Base-by-base conservation (phyloP, 2,888 invertebrate genomes). In the Tiphia femorata region DNA sequence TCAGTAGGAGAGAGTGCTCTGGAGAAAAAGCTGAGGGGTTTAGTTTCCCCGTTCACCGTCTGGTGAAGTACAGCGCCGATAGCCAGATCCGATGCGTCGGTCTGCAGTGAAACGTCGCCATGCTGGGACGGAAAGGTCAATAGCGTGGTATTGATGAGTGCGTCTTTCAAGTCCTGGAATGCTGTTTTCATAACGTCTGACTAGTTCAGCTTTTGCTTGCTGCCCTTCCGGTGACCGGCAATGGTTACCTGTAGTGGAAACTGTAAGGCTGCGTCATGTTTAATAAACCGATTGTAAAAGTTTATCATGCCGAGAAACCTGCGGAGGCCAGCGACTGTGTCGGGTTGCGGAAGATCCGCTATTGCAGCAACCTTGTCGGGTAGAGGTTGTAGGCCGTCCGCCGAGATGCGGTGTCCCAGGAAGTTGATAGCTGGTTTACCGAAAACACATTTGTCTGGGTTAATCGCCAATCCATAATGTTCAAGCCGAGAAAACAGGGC, bases 11-110 rank as follows among this genome's bases (percentile, higher is more conserved):
- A n/a, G 2, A 42, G n/a, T 12, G 4, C 8, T 8, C 16, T 25
- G 0, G 23, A 14, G 16, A 25, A 42, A 8, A 42, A 42, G 3
- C 10, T 10, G n/a, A 42, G n/a, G 1, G 42, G 42, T 25, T 42
- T 4, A 2, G 2, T 3, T 1, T 6, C 4, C 1, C 8, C 8
- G 8, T 16, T 16, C 6, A 10, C 10, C 4, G 5, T 2, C 21
- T 50, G 50, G 10, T 50, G 50, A 6, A 50, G 17, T 5, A 29
- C 35, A 1, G 50, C 41, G 2, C 21, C 21, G 1, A 42, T 35
- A 1, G 21, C 33, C 1, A 16, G 19, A 12, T 42, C 19, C 1
- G 21, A 46, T 1, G 46, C 46, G 10, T 25, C 21, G 1, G 20
- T 6, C 6, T 14, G 10, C 17, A n/a, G 3, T 14, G 25, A 23